Base-by-base conservation (phyloP, 2,113 vertebrate genomes). In the Psilopsiagon aymara region DNA sequence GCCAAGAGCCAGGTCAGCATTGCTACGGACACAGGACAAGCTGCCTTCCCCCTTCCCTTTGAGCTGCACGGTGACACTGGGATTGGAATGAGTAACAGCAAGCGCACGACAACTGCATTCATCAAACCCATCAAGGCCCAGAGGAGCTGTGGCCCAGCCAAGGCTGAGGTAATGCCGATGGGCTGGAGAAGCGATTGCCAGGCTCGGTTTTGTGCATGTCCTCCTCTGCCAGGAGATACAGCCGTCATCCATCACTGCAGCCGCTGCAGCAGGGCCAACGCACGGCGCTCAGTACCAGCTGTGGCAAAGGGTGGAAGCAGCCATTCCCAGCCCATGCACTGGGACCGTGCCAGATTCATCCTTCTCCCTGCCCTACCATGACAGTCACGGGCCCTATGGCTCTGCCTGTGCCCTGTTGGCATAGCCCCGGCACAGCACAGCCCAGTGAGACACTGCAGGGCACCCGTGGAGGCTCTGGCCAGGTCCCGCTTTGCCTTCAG, bases 221-320 rank as follows among this genome's bases (percentile, higher is more conserved):
- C 21, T 47, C 47, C 70, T 29, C 53, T 33, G 78, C 47, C 49
- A 24, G 66, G 44, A 31, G 66, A 9, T 59, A 10, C 1, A 3
- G 55, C 41, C 37, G 10, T 13, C 31, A 31, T 10, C 31, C 4
- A 5, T n/a, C 47, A n/a, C 17, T 17, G 37, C 49, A 71, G 8
- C 2, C 1, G 11, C 55, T 11, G 5, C 4, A 0, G 49, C 4
- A 0, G 57, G 14, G 49, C 57, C 3, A 0, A n/a, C 1, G 1
- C 25, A 3, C 7, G 4, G 28, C 4, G 1, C 17, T 44, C 3
- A 4, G 82, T 1, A 27, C 60, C 75, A 35, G 68, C 39, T 13
- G 19, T 1, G 5, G 73, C 27, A 37, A 28, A 59, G 37, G 67
- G 39, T 0, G 13, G 59, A 44, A 52, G 51, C 37, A 19, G 71